Conservation (phyloP, 92 coral and sea anemone species). For the Parazoanthus darwini region DNA sequence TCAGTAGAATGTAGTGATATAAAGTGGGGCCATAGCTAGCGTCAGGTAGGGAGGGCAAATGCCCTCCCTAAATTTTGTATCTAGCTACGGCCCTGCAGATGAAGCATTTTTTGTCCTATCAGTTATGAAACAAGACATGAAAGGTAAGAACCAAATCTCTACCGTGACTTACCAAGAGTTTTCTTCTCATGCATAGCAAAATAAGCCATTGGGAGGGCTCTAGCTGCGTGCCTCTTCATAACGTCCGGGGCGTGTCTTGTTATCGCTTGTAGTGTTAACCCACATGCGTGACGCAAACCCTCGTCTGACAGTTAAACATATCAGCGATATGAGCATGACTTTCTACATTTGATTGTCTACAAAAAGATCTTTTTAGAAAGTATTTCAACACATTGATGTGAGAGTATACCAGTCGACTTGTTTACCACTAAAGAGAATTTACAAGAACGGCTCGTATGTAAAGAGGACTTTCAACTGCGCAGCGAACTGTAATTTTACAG, state of each 20-base stretch:
- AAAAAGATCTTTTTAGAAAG: background rate
- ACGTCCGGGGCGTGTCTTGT: conserved; percentile 94
- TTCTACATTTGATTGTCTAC: background rate
- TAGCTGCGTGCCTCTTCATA: conserved; percentile 84
- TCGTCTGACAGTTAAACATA: conserved; percentile 54
- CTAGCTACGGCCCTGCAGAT: no score
- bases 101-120: background rate
- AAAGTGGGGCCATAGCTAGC: no score
- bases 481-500: no score
- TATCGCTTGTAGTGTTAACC: conserved; percentile 83
- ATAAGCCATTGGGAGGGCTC: conserved; percentile 85
- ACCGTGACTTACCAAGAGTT: conserved; percentile 36
- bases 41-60: no score
- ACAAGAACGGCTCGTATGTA: no score
- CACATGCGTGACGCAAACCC: conserved; percentile 84
- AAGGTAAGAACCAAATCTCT: background rate
- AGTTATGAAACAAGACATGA: background rate
- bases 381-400: background rate
- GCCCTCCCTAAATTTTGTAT: no score
- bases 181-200: conserved; percentile 92
- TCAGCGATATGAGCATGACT: background rate
- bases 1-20: no score
- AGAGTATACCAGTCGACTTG: background rate
- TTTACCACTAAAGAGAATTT: no score
- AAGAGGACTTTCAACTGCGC: no score